Percentiles rank a stretch among this genome's conserved stretches.
phyloP scores from a whole-genome alignment of 2,797 vertebrate genomes.

The Spinus pinus region DNA sequence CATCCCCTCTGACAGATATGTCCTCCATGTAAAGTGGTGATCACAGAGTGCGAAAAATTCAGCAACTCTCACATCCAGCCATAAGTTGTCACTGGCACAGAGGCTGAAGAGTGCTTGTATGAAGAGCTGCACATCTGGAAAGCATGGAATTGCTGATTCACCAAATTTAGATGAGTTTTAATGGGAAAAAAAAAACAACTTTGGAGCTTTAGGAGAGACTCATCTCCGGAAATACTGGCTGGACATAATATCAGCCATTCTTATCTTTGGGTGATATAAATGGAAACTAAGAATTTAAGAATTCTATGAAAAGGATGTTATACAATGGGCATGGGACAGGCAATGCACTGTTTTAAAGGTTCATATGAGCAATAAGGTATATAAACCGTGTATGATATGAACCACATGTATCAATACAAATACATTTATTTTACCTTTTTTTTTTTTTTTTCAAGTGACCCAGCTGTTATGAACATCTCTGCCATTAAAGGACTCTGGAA shows the following conservation, averaged over 20 bases:
- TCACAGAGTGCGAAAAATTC: background rate
- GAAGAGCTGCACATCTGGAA: background rate
- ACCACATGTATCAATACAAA: background rate
- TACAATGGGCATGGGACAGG: background rate
- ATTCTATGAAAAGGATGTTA: background rate
- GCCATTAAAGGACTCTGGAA: background rate
- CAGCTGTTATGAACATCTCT: background rate
- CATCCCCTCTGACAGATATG: background rate
- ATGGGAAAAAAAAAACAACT: background rate
- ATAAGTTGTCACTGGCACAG: background rate
- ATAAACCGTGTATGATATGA: background rate
- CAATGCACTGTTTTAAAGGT: background rate
- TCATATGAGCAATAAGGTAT: background rate
- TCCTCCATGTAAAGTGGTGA: background rate
- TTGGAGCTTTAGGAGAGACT: background rate
- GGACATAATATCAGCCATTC: background rate
- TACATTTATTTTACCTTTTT: background rate
- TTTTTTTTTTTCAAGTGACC: no score
- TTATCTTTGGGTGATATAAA: background rate
- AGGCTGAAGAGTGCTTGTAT: background rate
- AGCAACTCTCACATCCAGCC: background rate
- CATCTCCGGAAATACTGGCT: background rate
- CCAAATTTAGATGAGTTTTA: background rate
- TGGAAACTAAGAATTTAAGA: background rate
- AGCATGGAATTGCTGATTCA: background rate